Conservation (phyloP, 2,113 vertebrate species). For the Microcebus lehilahytsara region DNA sequence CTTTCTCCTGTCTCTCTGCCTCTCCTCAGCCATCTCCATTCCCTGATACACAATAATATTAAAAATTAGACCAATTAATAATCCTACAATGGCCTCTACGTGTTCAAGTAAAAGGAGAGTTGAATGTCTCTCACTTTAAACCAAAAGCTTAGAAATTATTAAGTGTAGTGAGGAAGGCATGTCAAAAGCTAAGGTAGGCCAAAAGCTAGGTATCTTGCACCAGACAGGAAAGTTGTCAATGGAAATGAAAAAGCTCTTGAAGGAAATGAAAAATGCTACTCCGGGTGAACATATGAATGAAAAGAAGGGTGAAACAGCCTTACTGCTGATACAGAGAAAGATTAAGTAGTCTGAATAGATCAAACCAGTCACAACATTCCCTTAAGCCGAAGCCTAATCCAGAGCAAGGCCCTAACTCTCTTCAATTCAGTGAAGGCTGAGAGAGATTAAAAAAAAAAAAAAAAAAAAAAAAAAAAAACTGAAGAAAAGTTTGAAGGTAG, state of each 20-base stretch:
- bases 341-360: neutral
- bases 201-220: neutral
- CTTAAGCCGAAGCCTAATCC: neutral
- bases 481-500: neutral
- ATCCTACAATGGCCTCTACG: neutral
- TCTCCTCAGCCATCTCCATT: neutral
- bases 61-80: neutral
- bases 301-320: neutral
- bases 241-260: neutral
- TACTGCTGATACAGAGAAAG: neutral
- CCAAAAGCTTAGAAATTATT: neutral
- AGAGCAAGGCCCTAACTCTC: neutral
- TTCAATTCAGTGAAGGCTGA: neutral
- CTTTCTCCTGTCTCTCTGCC: neutral
- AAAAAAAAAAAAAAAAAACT: neutral
- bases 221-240: neutral
- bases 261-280: neutral
- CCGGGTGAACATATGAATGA: neutral
- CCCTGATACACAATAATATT: neutral
- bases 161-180: neutral
- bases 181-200: neutral
- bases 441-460: no score
- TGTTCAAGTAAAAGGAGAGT: neutral
- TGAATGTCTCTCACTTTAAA: neutral
- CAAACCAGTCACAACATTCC: neutral